Conservation (phyloP, 92 coral and sea anemone species). For the Paragorgia papillata region DNA sequence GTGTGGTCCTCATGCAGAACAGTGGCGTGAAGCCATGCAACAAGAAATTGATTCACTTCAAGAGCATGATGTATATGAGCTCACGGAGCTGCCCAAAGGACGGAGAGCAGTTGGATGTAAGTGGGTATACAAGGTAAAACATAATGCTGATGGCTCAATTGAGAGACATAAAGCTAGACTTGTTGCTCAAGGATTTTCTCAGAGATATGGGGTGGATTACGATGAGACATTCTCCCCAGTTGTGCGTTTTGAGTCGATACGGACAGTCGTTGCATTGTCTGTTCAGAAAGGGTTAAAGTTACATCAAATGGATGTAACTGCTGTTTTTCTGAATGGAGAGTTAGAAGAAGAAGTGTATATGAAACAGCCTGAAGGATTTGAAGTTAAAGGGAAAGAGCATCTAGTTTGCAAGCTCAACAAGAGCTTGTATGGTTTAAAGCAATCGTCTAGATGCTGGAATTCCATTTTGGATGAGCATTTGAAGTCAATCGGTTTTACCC, state of each 20-base stretch:
- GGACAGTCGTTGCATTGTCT: slow-evolving; percentile 54
- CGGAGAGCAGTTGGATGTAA: too few species aligned
- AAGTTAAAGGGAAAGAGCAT: slow-evolving; percentile 46
- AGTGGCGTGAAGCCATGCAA: too few species aligned
- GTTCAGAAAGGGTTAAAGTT: slow-evolving; percentile 47
- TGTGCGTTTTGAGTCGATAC: slow-evolving; percentile 47
- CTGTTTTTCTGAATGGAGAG: slow-evolving; percentile 62
- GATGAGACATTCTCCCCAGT: slow-evolving; percentile 65
- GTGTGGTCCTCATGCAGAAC: too few species aligned
- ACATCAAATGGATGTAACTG: slow-evolving; percentile 69
- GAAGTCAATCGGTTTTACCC: slow-evolving; percentile 47
- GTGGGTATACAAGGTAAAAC: too few species aligned
- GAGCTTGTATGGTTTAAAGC: slow-evolving; percentile 67
- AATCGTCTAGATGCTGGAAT: slow-evolving; percentile 67
- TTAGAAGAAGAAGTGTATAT: slow-evolving; percentile 60
- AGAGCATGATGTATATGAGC: too few species aligned
- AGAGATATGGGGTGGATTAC: slow-evolving; percentile 60
- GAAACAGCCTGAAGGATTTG: slow-evolving; percentile 68
- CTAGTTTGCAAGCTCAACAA: slow-evolving; percentile 64
- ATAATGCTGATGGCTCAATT: too few species aligned
- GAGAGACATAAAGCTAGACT: too few species aligned
- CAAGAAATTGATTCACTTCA: too few species aligned
- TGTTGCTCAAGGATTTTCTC: too few species aligned
- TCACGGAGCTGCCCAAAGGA: too few species aligned
- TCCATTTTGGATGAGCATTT: slow-evolving; percentile 50